These are phyloP conservation scores for Leptothorax acervorum DNA, from an alignment of 2,888 invertebrate species.

Conservation along the genomic window DNA sequence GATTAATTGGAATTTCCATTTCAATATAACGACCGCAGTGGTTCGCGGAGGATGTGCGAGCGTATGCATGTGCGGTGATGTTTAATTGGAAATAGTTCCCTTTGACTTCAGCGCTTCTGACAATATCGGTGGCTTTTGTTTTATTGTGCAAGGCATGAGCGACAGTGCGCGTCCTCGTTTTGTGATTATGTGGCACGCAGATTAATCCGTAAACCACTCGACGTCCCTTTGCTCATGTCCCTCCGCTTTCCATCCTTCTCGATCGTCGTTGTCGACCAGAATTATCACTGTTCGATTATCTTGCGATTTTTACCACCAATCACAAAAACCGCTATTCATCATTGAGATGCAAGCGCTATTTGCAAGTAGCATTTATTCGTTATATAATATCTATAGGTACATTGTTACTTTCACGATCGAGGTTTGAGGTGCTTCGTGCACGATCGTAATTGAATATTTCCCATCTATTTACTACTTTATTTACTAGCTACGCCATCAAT, in stretches of 20 bases:
- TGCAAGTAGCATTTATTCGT: not conserved
- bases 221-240: not conserved
- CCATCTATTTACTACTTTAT: not conserved
- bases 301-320: not conserved
- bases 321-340: not conserved
- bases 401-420: not conserved
- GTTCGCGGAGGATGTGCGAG: not conserved
- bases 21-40: conserved; percentile 28
- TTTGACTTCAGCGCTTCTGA: conserved; percentile 43
- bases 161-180: conserved; percentile 35
- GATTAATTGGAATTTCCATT: conserved; percentile 52
- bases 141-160: conserved; percentile 12
- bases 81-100: conserved; percentile 53
- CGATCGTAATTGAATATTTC: not conserved
- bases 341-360: not conserved
- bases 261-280: not conserved
- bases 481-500: not conserved
- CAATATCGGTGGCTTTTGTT: conserved; percentile 38
- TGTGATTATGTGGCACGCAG: not conserved
- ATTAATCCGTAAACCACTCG: conserved; percentile 13
- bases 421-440: not conserved
- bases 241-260: not conserved
- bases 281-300: not conserved
- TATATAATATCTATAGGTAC: not conserved
- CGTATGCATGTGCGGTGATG: not conserved